Evolutionary conservation across 1,140 invertebrate species (phyloP), one percentile per base, ranked within the genome.

Genomic region (Habropoda laboriosa): DNA sequence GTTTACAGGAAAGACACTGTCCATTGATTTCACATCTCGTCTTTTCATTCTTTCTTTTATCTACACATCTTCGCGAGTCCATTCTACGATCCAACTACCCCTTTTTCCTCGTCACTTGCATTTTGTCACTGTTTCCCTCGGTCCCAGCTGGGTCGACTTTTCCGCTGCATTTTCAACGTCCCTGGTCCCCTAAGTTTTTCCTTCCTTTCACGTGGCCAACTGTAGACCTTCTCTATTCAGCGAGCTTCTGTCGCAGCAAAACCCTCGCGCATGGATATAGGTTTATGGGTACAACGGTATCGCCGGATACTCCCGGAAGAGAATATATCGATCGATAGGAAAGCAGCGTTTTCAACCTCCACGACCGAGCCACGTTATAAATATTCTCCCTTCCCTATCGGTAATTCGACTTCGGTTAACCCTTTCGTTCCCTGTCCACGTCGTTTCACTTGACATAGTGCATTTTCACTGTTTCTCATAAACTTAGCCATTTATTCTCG

Each of bases 141-240:
- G 0, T 61, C 6, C 51, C 27, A 55, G 3, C 32, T 57, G 16
- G 63, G 24, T 5, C 24, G 12, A 57, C 32, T 53, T 57, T 45
- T 6, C 24, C 21, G 12, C 4, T 16, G 35, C 57, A 60, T 64
- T 40, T 16, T 57, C 58, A 57, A 67, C 49, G 42, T 55, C 32
- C n/a, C 42, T 47, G 21, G 47, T 16, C 12, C 40, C 6, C 7
- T 8, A 24, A 51, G 45, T 80, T 80, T 58, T 74, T 49, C 16
- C 78, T 30, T 47, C 38, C 21, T 42, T n/a, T 5, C 45, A n/a
- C 6, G 16, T 57, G 49, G 49, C 32, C 13, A 27, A 27, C 8
- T 21, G 24, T 35, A 63, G 40, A 38, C 35, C 40, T 58, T 72
- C 78, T 74, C 78, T 74, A 75, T 80, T 80, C 78, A 64, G 40